Evolutionary conservation across 2,888 invertebrate genomes (phyloP).

Genomic region (Seladonia tumulorum): DNA sequence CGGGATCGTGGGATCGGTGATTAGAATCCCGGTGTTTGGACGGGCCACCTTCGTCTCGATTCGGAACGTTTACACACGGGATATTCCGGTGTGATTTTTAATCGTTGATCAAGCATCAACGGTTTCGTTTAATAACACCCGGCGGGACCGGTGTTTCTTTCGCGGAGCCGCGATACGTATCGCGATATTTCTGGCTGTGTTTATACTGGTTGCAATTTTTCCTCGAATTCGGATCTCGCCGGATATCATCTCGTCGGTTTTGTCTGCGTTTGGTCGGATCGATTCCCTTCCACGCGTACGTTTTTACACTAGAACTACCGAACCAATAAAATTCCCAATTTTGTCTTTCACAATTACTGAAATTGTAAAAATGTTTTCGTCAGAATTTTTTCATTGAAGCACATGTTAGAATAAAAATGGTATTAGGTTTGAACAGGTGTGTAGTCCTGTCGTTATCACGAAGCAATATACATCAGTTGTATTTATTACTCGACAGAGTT

Average conservation of each 20-base stretch:
- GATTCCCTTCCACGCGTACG: no score
- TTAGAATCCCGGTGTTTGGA: slow-evolving; percentile 53
- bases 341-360: no score
- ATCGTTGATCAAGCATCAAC: background rate
- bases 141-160: background rate
- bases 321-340: no score
- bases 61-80: background rate
- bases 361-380: no score
- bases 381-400: no score
- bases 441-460: no score
- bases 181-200: background rate
- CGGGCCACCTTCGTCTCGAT: slow-evolving; percentile 29
- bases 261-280: no score
- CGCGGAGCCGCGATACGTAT: background rate
- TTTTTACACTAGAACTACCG: no score
- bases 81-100: slow-evolving; percentile 1
- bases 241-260: background rate
- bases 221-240: background rate
- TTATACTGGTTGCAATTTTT: background rate
- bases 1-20: slow-evolving; percentile 57
- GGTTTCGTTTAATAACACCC: background rate
- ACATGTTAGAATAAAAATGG: no score
- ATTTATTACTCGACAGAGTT: no score
- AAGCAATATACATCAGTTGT: no score
- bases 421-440: no score